Base-by-base conservation (phyloP, 2,797 vertebrate genomes). In the Rallus crepitans region DNA sequence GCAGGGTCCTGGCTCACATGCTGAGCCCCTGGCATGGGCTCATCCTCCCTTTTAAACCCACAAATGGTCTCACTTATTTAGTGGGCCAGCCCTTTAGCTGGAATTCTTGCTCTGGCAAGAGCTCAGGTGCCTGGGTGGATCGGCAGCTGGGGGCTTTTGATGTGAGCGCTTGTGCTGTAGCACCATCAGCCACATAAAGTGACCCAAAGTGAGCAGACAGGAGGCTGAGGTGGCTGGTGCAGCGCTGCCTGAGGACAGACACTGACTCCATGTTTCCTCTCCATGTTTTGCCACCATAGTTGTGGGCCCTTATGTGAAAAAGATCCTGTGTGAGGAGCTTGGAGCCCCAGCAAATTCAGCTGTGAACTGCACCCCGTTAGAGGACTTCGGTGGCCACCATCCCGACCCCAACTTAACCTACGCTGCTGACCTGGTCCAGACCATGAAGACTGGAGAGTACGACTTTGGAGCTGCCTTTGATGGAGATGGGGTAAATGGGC, bases 381-480 rank as follows among this genome's bases (percentile, higher is more conserved):
- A 99, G 93, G 99, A 99, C 97, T 99, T 99, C 11, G 99, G 99
- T 8, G 99, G 99, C 42, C 99, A 99, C 96, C 99, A 99, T 95
- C 99, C 99, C 5, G 99, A 99, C 98, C 99, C 99, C 87, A 99
- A 99, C 97, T 96, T 99, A 92, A 99, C 99, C 73, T 99, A 99
- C 0, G 99, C 99, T 50, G 98, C 99, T 6, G 99, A 99, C 96
- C 98, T 99, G 89, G 99, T 99, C 91, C 99, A 99, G 82, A 97
- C 99, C 79, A 99, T 99, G 99, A 99, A 99, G 97, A 99, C 98
- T 0, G 99, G 99, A 86, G 99, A 99, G 73, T 99, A 99, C 8
- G 99, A 99, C 94, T 99, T 99, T 12, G 99, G 99, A 94, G 99
- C 99, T 21, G 99, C 99, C 76, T 99, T 99, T 94, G 99, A 99